phyloP scores from a whole-genome alignment of 1,140 invertebrate species.

The Drosophila nigrodunni region DNA sequence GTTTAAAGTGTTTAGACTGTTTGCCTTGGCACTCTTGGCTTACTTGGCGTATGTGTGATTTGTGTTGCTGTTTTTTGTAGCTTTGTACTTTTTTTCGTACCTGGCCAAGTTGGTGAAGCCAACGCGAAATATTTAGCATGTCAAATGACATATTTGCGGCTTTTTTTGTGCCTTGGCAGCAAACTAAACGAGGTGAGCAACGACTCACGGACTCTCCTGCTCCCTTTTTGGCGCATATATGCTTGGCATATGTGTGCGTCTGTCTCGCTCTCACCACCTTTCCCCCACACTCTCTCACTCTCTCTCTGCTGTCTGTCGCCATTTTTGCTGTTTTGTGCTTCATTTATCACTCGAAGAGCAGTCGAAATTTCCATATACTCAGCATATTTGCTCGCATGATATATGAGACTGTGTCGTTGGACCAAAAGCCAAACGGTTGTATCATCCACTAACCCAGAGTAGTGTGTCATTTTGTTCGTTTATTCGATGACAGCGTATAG shows the following conservation, averaged over 20 bases:
- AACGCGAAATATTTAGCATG: conserved; percentile 78
- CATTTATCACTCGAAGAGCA: conserved; percentile 69
- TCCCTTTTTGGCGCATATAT: background rate
- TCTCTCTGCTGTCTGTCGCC: conserved; percentile 44
- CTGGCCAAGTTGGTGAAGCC: conserved; percentile 46
- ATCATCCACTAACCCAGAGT: conserved; percentile 38
- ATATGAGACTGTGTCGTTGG: conserved; percentile 64
- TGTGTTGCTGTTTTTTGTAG: conserved; percentile 35
- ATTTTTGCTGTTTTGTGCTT: conserved; percentile 75
- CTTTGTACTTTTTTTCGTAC: conserved; percentile 19
- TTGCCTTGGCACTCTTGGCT: conserved; percentile 11
- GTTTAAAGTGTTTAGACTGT: background rate
- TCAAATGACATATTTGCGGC: conserved; percentile 80
- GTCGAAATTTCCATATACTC: conserved; percentile 75
- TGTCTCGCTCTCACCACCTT: conserved; percentile 31
- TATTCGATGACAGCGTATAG: conserved; percentile 62
- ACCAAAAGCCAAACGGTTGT: conserved; percentile 49
- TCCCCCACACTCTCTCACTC: conserved; percentile 18
- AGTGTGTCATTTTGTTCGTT: conserved; percentile 63
- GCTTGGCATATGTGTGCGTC: conserved; percentile 50
- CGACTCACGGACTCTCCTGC: background rate
- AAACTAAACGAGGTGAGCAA: conserved; percentile 33
- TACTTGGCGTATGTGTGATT: conserved; percentile 38
- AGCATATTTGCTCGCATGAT: conserved; percentile 73
- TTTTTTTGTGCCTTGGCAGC: conserved; percentile 38